Base-by-base conservation (phyloP, 2,113 vertebrate genomes). In the Lophius piscatorius region DNA sequence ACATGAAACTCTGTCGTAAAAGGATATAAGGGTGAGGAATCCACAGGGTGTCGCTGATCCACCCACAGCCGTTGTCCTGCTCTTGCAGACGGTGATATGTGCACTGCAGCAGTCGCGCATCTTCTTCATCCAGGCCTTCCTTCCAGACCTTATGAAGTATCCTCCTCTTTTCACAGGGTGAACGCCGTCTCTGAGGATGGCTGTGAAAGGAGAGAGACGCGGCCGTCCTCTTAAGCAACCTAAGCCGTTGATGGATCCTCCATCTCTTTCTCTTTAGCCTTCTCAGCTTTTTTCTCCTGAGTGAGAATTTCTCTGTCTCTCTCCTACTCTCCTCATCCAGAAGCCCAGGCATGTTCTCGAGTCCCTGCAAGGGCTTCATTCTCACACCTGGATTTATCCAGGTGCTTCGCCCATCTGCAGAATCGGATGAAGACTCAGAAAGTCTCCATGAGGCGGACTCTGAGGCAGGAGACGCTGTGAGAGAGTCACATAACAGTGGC, bases 11-110 rank as follows among this genome's bases (percentile, higher is more conserved):
- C 7, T 21, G 10, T 22, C 26, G 1, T 18, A 59, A 90, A 94
- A 98, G 95, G 97, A 99, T 99, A 99, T 99, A 87, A 89, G 97
- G 95, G 78, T 99, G 97, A 82, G 93, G 90, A 17, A 94, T 93
- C 97, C 97, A 99, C 5, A 89, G 87, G 0, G 94, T 95, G 83
- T 95, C 94, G 6, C 92, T 95, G 63, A 98, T 91, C 95, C 96
- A 98, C 76, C 94, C 92, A 80, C 87, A 91, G 80, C 92, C 92
- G 0, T 92, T 91, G 74, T 95, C 92, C 76, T 93, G 90, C 78
- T 88, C 93, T 6, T 95, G 84, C 82, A 98, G 84, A 57, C 90
- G 92, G 70, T 97, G 94, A 0, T 96, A 96, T 0, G 92, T 92
- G 62, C 89, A 85, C 17, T 90, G 93, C 78, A 99, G 91, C 84